Conservation (phyloP, 2,888 invertebrate species). For the Epinotia ramella region DNA sequence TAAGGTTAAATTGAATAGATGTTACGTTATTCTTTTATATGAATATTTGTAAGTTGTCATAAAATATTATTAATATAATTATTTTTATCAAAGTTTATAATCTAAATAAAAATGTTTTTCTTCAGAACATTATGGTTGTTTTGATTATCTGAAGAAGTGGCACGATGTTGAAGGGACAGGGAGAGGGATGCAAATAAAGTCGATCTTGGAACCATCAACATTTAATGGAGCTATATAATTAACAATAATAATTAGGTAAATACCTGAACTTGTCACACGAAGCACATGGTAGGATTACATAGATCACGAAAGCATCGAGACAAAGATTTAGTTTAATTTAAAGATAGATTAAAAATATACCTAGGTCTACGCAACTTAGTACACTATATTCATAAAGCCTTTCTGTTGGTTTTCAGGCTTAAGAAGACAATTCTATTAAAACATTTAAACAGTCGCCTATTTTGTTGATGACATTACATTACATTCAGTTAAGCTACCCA, state of each 20-base stretch:
- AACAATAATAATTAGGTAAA: slow-evolving; percentile 55
- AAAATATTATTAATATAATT: slow-evolving; percentile 86
- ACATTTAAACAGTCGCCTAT: neutral
- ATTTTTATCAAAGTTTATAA: slow-evolving; percentile 87
- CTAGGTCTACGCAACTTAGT: slow-evolving; percentile 13
- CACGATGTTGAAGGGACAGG: neutral
- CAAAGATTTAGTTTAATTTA: slow-evolving; percentile 49
- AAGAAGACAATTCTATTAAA: neutral
- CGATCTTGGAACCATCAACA: slow-evolving; percentile 38
- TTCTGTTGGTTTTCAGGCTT: neutral
- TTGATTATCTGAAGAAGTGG: slow-evolving; percentile 12
- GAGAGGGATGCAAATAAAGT: slow-evolving; percentile 4
- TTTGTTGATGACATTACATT: neutral
- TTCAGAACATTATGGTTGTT: slow-evolving; percentile 75
- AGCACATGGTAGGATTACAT: slow-evolving; percentile 58
- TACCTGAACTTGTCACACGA: slow-evolving; percentile 67
- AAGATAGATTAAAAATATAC: slow-evolving; percentile 25
- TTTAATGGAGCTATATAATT: slow-evolving; percentile 55
- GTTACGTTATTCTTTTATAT: slow-evolving; percentile 86
- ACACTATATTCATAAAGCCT: slow-evolving; percentile 1
- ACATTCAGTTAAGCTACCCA: no score
- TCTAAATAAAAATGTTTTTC: slow-evolving; percentile 86
- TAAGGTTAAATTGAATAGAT: slow-evolving; percentile 83
- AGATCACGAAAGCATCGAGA: slow-evolving; percentile 60
- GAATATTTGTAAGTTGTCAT: slow-evolving; percentile 85